These are phyloP conservation scores for Hymenochirus boettgeri DNA, from an alignment of 2,113 vertebrate genomes.

Conservation along the genomic window DNA sequence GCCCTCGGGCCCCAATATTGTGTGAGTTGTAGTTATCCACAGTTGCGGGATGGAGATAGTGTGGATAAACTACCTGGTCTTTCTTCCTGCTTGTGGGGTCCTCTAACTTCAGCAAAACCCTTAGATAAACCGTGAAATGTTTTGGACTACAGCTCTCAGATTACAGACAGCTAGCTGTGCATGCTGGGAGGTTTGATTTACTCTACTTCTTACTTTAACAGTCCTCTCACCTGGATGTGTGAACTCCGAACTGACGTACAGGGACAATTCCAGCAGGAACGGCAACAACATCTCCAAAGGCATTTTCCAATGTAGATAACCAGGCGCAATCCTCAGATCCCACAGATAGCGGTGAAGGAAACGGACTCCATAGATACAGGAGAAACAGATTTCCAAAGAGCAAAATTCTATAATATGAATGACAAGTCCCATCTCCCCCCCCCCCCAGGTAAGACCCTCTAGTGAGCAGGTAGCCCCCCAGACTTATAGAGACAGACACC, in stretches of 20 bases:
- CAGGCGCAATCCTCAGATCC: neutral
- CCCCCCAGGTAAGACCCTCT: neutral
- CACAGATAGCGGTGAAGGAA: neutral
- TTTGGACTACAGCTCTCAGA: neutral
- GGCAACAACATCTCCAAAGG: neutral
- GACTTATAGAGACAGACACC: neutral
- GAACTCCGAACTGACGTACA: neutral
- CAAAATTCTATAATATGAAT: too few species aligned
- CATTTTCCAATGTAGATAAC: neutral
- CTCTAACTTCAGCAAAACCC: too few species aligned
- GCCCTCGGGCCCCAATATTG: too few species aligned
- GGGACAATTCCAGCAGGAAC: neutral
- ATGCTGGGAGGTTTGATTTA: neutral
- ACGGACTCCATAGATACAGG: neutral
- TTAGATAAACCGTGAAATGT: too few species aligned
- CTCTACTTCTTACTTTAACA: neutral
- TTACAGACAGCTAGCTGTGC: neutral
- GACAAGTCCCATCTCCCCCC: too few species aligned
- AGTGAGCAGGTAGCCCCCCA: neutral
- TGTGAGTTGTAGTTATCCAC: too few species aligned
- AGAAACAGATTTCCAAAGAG: neutral
- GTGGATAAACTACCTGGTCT: too few species aligned
- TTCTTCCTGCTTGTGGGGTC: too few species aligned
- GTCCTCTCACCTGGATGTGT: conserved; percentile 8
- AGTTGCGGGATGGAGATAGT: too few species aligned